A percentile compares a stretch with the other conserved stretches of the same genome.
Evolutionary conservation across 2,888 invertebrate genomes (phyloP).

Genomic region (Geophilus truncorum): DNA sequence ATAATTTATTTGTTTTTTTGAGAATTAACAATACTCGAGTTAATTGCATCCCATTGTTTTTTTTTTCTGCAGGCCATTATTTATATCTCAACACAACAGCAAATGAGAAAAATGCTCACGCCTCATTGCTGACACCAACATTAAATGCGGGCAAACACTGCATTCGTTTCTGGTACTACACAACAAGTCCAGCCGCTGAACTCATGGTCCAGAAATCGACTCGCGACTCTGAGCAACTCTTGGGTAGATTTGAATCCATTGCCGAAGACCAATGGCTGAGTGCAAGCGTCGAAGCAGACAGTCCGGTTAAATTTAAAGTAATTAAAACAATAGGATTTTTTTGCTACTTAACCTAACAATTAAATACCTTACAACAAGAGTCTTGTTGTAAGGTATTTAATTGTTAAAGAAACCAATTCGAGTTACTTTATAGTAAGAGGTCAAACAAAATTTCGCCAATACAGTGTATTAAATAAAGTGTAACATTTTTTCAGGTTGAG

Average conservation of each 20-base stretch:
- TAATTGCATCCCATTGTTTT: too few relatives aligned
- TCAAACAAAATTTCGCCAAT: too few relatives aligned
- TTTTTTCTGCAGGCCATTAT: background rate
- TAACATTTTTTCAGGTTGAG: background rate
- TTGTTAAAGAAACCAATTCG: too few relatives aligned
- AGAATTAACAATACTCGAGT: too few relatives aligned
- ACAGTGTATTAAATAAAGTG: background rate
- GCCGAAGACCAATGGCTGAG: background rate
- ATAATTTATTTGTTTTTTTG: too few relatives aligned
- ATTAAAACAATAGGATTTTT: background rate
- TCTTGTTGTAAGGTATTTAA: too few relatives aligned
- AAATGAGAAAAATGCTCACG: background rate
- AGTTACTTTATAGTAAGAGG: too few relatives aligned
- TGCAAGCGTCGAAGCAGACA: background rate
- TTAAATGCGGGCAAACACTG: background rate
- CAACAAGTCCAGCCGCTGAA: background rate
- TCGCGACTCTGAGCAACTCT: background rate
- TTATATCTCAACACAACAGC: background rate
- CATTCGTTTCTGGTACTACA: background rate
- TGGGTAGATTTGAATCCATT: background rate
- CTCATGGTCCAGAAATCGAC: background rate
- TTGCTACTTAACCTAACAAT: too few relatives aligned
- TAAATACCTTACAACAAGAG: too few relatives aligned
- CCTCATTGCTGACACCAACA: background rate
- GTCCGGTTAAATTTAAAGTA: background rate